Evolutionary conservation across 2,113 vertebrate species (phyloP).

Genomic region (Muntiacus muntjak): DNA sequence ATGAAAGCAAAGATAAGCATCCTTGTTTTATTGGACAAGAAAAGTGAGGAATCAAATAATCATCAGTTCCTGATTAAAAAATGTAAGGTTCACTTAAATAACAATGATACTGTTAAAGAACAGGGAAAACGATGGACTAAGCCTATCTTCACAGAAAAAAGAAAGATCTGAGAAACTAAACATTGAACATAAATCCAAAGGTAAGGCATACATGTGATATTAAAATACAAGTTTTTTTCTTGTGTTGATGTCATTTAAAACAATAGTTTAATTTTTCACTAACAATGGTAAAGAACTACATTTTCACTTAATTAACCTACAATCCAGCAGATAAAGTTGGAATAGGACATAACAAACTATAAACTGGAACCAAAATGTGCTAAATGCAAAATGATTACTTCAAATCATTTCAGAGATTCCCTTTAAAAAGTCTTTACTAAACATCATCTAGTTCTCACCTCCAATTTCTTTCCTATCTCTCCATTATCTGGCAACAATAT

Average conservation of each 20-base stretch:
- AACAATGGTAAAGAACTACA: neutral
- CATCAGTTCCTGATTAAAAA: neutral
- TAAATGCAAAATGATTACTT: neutral
- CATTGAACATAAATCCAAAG: neutral
- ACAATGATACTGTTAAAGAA: neutral
- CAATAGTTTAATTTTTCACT: neutral
- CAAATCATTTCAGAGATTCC: neutral
- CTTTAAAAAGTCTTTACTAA: neutral
- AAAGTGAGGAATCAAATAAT: neutral
- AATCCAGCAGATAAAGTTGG: neutral
- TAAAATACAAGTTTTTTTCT: neutral
- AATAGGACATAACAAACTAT: neutral
- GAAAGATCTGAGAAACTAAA: neutral
- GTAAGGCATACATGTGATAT: neutral
- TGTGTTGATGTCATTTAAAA: neutral
- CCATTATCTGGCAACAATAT: constrained; percentile 1
- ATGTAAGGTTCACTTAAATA: neutral
- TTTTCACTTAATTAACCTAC: constrained; percentile 9
- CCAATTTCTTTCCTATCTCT: neutral
- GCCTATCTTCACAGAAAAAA: neutral
- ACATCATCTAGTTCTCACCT: neutral
- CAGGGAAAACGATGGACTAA: neutral
- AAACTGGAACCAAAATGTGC: neutral
- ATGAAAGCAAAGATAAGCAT: neutral
- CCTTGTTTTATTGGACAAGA: neutral